These are phyloP conservation scores for Drosophila leonis DNA, from an alignment of 2,888 invertebrate species.

Conservation along the genomic window DNA sequence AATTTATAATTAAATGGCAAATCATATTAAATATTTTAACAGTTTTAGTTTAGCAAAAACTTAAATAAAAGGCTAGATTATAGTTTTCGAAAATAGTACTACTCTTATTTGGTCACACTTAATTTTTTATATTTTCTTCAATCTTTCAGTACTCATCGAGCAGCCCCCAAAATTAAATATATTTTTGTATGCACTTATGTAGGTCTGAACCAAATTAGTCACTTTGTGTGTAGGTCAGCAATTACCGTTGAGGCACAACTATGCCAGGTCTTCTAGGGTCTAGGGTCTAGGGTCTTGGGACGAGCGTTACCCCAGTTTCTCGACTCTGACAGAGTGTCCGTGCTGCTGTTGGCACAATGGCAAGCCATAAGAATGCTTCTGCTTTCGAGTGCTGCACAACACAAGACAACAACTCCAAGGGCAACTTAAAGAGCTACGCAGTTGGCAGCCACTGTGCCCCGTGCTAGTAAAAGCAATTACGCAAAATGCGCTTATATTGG, in stretches of 20 bases:
- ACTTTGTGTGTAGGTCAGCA: constrained; percentile 70
- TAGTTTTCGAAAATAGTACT: neutral
- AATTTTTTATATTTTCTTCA: too few species aligned
- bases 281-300: constrained; percentile 16
- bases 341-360: constrained; percentile 24
- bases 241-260: constrained; percentile 55
- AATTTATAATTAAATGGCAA: neutral
- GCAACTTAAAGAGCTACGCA: constrained; percentile 26
- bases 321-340: constrained; percentile 5
- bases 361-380: constrained; percentile 33
- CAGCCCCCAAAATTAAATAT: constrained; percentile 19
- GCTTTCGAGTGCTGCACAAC: neutral
- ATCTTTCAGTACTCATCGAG: neutral
- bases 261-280: constrained; percentile 13
- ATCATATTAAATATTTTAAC: neutral
- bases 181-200: constrained; percentile 3
- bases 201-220: constrained; percentile 57
- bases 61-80: too few species aligned
- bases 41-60: fast-evolving
- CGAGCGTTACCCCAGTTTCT: constrained; percentile 1
- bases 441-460: constrained; percentile 2
- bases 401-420: constrained; percentile 16
- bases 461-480: constrained; percentile 59
- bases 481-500: constrained; percentile 69
- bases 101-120: neutral